Base-by-base conservation (phyloP, 53 echinoderm and acorn worm genomes). In the Glandiceps talaboti region DNA sequence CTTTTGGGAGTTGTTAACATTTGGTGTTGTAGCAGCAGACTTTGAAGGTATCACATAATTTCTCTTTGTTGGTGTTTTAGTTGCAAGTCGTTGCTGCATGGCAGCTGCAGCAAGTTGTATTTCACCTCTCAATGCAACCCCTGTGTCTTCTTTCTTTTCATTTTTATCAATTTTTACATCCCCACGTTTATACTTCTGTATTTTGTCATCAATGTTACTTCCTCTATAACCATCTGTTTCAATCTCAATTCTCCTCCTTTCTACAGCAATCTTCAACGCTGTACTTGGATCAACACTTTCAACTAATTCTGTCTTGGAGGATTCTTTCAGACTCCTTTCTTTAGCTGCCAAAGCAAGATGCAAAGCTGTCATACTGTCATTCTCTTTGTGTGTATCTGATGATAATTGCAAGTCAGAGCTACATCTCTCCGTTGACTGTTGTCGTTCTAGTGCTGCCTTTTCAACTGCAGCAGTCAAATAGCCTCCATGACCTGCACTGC, bases 311-410 rank as follows among this genome's bases (percentile, higher is more conserved):
- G 6, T 20, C 20, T 45, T 45, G 20, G 6, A 12, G 6, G 64
- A 6, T 20, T 45, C 6, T 28, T 32, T 76, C 10, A 91, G 80
- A 26, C 79, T 82, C 33, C 77, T 86, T 74, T 89, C 87, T 73
- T 88, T 87, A 14, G 93, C 99, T 33, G 86, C 86, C 85, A 94
- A 82, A 74, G 94, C 99, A 31, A 99, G 82, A 74, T 99, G 82
- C 74, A 99, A 88, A 12, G 93, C 88, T 45, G 64, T 6, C 64
- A 45, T 45, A 12, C 6, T 12, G 20, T 45, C 20, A 20, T 6
- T 45, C 20, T 45, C 64, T 45, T 45, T 45, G 6, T 45, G 6
- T 20, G 6, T 6, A 20, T 45, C 64, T 12, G 6, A 12, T 20
- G 6, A 20, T 12, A 12, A 12, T 20, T 20, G 20, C 20, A 12